phyloP scores from a whole-genome alignment of 2,113 vertebrate species.

The Chaetodon trifascialis region DNA sequence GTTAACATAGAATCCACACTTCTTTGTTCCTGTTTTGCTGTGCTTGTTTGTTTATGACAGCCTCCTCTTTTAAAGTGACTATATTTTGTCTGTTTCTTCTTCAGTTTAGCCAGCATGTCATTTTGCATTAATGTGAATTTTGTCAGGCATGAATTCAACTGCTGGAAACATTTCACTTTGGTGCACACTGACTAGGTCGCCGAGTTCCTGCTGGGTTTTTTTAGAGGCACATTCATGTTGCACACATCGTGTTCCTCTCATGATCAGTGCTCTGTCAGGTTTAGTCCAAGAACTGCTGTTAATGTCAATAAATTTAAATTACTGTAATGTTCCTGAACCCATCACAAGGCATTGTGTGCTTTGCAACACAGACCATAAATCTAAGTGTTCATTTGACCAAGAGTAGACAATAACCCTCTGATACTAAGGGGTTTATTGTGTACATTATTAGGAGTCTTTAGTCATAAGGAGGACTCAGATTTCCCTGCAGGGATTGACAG shows the following conservation, averaged over 20 bases:
- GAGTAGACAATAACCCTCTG: background rate
- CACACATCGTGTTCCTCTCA: background rate
- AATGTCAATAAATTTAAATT: background rate
- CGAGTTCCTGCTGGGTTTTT: background rate
- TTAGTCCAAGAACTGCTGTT: background rate
- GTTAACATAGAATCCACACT: background rate
- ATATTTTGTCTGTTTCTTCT: background rate
- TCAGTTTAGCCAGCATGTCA: background rate
- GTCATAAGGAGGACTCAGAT: background rate
- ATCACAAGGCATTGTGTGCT: constrained; percentile 1
- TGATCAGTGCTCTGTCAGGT: background rate
- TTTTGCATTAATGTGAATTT: background rate
- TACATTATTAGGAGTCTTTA: constrained; percentile 1
- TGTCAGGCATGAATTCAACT: background rate
- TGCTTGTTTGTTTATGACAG: background rate
- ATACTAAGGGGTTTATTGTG: background rate
- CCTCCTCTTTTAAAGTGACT: background rate
- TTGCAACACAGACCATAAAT: background rate
- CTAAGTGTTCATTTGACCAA: background rate
- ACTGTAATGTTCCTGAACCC: constrained; percentile 1
- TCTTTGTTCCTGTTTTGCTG: background rate
- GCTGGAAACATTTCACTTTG: background rate
- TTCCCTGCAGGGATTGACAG: constrained; percentile 12
- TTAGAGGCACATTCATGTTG: background rate
- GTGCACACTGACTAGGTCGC: background rate